phyloP scores from a whole-genome alignment of 1,140 invertebrate species.

The Paraescarpia echinospica region DNA sequence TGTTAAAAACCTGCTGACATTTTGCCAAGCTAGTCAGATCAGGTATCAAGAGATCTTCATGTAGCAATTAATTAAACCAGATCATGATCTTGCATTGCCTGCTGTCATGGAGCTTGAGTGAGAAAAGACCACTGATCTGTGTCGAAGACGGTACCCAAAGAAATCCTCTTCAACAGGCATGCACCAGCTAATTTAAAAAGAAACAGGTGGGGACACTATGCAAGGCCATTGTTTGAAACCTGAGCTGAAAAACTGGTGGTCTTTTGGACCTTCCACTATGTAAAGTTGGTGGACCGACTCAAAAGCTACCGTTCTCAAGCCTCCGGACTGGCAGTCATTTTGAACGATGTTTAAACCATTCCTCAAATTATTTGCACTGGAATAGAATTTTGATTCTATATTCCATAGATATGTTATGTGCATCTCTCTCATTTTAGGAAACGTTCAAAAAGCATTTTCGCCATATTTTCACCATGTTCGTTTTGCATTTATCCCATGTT shows the following conservation, averaged over 20 bases:
- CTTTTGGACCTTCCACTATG: too few relatives aligned
- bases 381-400: background rate
- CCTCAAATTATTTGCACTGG: background rate
- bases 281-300: too few relatives aligned
- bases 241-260: too few relatives aligned
- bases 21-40: background rate
- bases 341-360: background rate
- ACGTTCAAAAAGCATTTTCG: too few relatives aligned
- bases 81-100: background rate
- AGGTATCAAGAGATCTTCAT: background rate
- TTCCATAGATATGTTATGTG: background rate
- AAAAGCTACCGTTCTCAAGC: too few relatives aligned
- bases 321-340: too few relatives aligned
- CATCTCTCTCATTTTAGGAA: background rate
- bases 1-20: background rate
- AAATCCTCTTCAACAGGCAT: background rate
- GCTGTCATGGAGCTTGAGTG: background rate
- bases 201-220: background rate
- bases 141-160: background rate
- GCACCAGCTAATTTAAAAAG: background rate
- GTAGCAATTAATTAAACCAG: background rate
- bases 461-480: background rate
- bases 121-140: background rate
- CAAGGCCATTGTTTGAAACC: too few relatives aligned
- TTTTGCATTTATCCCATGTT: too few relatives aligned